phyloP scores from a whole-genome alignment of 2,113 vertebrate species.

The Corydoras maculifer region DNA sequence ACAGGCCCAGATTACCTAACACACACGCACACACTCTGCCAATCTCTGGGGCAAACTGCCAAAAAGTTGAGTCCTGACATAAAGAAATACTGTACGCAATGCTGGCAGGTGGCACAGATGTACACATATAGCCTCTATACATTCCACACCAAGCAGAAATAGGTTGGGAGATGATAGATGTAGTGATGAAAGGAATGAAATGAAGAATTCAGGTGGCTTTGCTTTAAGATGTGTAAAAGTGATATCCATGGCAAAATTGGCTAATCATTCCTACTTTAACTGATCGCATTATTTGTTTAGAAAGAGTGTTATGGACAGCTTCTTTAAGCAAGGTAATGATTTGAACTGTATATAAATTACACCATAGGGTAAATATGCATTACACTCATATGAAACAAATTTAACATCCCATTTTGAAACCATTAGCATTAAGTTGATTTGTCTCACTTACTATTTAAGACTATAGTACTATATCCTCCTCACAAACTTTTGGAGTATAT shows the following conservation, averaged over 20 bases:
- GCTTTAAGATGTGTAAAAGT: neutral
- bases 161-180: conserved; percentile 28
- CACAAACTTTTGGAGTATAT: too few species aligned
- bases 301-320: too few species aligned
- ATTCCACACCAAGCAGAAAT: conserved; percentile 31
- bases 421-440: too few species aligned
- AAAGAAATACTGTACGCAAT: conserved; percentile 38
- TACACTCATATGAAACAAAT: too few species aligned
- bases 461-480: too few species aligned
- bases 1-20: conserved; percentile 30
- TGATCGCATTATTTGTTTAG: too few species aligned
- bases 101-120: conserved; percentile 29
- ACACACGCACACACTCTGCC: conserved; percentile 17
- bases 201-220: conserved; percentile 1
- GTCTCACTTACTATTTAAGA: too few species aligned
- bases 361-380: too few species aligned
- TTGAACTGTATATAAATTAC: too few species aligned
- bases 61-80: conserved; percentile 34
- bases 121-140: conserved; percentile 25
- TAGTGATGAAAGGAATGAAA: conserved; percentile 14
- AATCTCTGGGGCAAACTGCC: conserved; percentile 23
- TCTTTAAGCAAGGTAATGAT: too few species aligned
- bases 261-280: neutral
- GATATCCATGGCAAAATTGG: neutral
- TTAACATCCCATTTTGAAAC: too few species aligned